Conservation (phyloP, 1,140 invertebrate species). For the Leptestheria dahalacensis region DNA sequence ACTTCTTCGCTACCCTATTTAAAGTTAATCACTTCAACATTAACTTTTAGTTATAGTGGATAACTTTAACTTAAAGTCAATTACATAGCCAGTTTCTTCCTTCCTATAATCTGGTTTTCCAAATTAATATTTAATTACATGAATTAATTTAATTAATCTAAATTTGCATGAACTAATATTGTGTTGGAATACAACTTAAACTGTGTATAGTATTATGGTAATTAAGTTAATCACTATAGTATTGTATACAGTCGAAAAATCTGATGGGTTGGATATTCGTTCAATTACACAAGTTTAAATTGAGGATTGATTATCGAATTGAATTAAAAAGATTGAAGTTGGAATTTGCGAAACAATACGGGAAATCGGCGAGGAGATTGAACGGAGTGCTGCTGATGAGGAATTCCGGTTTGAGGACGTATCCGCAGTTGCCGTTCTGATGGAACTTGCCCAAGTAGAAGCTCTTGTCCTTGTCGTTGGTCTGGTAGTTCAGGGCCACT, state of each 20-base stretch:
- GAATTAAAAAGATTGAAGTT: no score
- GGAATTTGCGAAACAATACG: background rate
- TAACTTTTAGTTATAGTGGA: no score
- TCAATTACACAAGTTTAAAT: background rate
- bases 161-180: background rate
- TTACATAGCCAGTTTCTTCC: no score
- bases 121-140: no score
- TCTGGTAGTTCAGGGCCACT: constrained; percentile 43
- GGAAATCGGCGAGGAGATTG: constrained; percentile 16
- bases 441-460: constrained; percentile 41
- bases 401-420: constrained; percentile 40
- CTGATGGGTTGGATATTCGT: background rate
- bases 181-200: background rate
- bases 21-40: no score
- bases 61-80: no score
- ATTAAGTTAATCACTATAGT: background rate
- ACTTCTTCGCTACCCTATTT: no score
- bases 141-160: constrained; percentile 15
- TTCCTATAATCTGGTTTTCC: no score
- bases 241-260: background rate
- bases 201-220: background rate
- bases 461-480: constrained; percentile 36
- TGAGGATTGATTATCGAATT: no score
- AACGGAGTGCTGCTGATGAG: constrained; percentile 19
- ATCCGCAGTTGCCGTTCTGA: constrained; percentile 48